Conservation (phyloP, 1,140 invertebrate species). For the Bombus vancouverensis region DNA sequence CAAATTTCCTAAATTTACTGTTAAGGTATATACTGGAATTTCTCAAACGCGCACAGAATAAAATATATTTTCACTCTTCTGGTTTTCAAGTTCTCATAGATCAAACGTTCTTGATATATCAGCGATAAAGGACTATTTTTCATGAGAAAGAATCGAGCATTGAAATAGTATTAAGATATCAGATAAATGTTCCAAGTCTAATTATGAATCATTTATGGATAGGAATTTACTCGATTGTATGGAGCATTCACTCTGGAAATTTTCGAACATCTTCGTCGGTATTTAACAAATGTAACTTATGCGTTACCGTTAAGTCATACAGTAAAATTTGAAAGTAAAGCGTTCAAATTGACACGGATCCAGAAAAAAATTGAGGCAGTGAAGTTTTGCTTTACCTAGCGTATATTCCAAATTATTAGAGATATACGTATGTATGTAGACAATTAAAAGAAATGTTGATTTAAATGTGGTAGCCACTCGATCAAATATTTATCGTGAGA, state of each 20-base stretch:
- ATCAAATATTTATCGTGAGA: conserved; percentile 42
- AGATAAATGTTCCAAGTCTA: conserved; percentile 42
- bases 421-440: conserved; percentile 44
- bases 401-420: conserved; percentile 58
- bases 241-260: background rate
- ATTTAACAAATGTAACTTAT: conserved; percentile 41
- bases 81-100: background rate
- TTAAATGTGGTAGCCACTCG: conserved; percentile 30
- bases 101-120: conserved; percentile 8
- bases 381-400: conserved; percentile 48
- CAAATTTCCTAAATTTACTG: conserved; percentile 27
- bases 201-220: conserved; percentile 1
- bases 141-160: background rate
- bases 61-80: conserved; percentile 35
- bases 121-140: conserved; percentile 49
- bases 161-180: conserved; percentile 13
- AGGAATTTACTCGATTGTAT: background rate
- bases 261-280: conserved; percentile 49
- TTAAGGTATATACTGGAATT: conserved; percentile 35
- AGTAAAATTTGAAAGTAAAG: conserved; percentile 20
- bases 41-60: conserved; percentile 58
- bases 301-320: background rate
- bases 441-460: conserved; percentile 30
- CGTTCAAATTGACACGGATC: background rate
- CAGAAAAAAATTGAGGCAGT: conserved; percentile 12